Conservation (phyloP, 2,113 vertebrate genomes). For the Microtus montanus region DNA sequence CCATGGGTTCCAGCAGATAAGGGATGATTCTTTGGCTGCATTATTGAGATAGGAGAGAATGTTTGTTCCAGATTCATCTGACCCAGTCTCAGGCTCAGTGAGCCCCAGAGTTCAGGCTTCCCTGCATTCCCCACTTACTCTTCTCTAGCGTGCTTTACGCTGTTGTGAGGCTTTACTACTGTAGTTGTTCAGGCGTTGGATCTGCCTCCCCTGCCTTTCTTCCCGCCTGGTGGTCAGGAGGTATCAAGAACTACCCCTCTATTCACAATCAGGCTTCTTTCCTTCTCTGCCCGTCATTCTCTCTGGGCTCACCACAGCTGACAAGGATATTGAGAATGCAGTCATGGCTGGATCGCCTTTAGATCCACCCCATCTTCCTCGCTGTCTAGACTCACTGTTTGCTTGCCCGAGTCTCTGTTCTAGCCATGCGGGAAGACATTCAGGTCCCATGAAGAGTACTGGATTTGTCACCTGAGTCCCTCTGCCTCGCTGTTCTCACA, state of each 20-base stretch:
- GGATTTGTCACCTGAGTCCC: background rate
- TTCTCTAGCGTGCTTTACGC: background rate
- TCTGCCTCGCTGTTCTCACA: background rate
- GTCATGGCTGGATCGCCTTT: background rate
- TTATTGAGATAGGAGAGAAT: background rate
- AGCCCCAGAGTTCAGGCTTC: background rate
- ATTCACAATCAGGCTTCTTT: background rate
- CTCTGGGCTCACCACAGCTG: background rate
- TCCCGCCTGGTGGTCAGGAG: background rate
- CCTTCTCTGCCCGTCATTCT: background rate
- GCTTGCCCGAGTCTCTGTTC: background rate
- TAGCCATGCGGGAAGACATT: background rate
- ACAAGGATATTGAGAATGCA: background rate
- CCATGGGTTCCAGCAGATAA: background rate
- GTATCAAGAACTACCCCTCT: background rate
- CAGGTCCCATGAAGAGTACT: background rate
- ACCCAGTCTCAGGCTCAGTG: background rate
- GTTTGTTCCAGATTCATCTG: background rate
- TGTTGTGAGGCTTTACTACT: fast-evolving
- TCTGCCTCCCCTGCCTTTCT: background rate
- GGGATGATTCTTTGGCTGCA: background rate
- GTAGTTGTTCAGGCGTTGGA: background rate
- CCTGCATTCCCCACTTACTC: fast-evolving
- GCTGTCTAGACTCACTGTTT: background rate
- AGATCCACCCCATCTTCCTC: too few relatives aligned